Base-by-base conservation (phyloP, 2,113 vertebrate species). In the Tragelaphus imberbis region DNA sequence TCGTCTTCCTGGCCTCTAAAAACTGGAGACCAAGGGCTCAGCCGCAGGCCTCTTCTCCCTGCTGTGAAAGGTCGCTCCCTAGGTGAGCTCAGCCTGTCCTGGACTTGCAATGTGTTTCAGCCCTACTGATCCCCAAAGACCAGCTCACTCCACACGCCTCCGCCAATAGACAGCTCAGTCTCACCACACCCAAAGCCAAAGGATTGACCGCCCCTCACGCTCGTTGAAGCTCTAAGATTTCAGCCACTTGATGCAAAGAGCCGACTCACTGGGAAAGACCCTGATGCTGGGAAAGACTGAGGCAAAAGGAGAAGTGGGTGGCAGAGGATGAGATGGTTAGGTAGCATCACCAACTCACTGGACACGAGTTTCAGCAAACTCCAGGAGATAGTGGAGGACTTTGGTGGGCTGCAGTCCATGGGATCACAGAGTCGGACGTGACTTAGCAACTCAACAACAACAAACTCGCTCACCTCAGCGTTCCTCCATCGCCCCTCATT, bases 131-230 rank as follows among this genome's bases (percentile, higher is more conserved):
- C 30, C 27, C 33, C 80, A 71, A 15, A 56, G 13, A 12, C 47
- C 7, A n/a, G 14, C 75, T 44, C 9, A 1, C 49, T 61, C 82
- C n/a, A 11, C 13, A 33, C 0, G 6, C 49, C 49, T 40, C 65
- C 7, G 0, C 77, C 77, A 12, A n/a, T 0, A 19, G 8, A 30
- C 30, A 33, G 2, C 19, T 30, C n/a, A 1, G 9, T 23, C 16
- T 81, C 19, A 25, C 7, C 47, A 33, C 10, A 49, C 10, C 55
- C 85, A 59, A 56, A 58, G 14, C 56, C 63, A 28, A 25, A 82
- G 0, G 2, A 55, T 7, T 15, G 4, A 47, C 12, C 4, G 10
- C 30, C n/a, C 77, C n/a, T 15, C 75, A 28, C 3, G 5, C 13
- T 16, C 28, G 25, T 3, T 77, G 71, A 77, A 77, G 71, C 71